Evolutionary conservation across 2,113 vertebrate genomes (phyloP).

Genomic region (Ailurus styani): DNA sequence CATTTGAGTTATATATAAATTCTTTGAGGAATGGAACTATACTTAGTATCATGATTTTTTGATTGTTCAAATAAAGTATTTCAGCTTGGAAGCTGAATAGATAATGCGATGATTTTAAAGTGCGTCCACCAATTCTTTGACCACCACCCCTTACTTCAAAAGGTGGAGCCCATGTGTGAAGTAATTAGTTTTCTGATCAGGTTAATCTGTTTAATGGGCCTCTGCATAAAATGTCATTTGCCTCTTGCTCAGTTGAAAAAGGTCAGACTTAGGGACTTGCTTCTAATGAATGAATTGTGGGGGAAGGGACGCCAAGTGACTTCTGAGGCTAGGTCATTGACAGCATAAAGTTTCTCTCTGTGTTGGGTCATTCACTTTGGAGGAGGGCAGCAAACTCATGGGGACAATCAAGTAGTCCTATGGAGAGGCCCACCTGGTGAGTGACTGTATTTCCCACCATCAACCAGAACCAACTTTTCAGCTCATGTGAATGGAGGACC

Average conservation of each 20-base stretch:
- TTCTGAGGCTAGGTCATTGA: background rate
- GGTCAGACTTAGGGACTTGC: background rate
- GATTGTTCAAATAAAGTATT: background rate
- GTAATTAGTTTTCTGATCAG: background rate
- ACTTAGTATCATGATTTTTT: background rate
- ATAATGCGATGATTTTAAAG: background rate
- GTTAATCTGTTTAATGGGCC: background rate
- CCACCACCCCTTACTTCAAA: background rate
- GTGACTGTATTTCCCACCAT: background rate
- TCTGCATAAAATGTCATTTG: background rate
- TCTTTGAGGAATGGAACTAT: background rate
- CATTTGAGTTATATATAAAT: background rate
- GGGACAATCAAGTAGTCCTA: background rate
- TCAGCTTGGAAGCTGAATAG: background rate
- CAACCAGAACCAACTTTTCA: background rate
- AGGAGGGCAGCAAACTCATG: background rate
- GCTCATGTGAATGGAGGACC: background rate
- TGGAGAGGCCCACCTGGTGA: background rate
- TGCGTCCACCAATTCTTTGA: background rate
- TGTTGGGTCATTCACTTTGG: background rate
- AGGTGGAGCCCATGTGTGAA: background rate
- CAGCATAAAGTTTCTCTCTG: background rate
- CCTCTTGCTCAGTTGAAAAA: background rate
- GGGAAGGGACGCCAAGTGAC: background rate
- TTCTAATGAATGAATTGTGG: background rate